A percentile compares a stretch with the other conserved stretches of the same genome.
Conservation (phyloP, 2,888 invertebrate genomes). For the Eurois occulta region DNA sequence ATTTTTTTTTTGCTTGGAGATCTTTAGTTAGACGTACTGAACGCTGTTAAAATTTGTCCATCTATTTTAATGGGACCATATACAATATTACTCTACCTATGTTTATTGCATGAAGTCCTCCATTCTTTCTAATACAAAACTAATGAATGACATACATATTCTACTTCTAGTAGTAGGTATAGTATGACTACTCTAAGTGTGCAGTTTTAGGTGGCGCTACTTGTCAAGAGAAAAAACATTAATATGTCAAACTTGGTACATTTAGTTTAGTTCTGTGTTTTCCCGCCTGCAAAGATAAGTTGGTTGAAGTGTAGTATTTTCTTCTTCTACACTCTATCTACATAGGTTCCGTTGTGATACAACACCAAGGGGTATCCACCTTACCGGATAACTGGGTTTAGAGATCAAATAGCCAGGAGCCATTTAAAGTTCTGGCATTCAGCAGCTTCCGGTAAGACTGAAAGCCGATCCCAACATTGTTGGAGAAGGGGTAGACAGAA, state of each 20-base stretch:
- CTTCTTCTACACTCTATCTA: not conserved
- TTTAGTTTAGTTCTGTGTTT: too few species aligned
- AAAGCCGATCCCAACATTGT: not conserved
- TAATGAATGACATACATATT: not conserved
- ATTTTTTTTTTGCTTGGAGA: too few species aligned
- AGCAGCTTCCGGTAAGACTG: too few species aligned
- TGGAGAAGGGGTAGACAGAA: not conserved
- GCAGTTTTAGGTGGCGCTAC: too few species aligned
- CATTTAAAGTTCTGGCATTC: too few species aligned
- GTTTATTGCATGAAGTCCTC: not conserved
- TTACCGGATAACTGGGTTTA: not conserved
- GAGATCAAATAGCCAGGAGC: not conserved
- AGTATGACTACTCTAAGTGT: too few species aligned
- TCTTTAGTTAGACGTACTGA: too few species aligned
- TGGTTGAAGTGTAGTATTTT: not conserved
- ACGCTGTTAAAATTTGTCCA: too few species aligned
- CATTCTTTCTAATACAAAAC: not conserved
- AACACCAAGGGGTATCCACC: not conserved
- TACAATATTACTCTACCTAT: not conserved
- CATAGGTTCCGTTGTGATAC: not conserved
- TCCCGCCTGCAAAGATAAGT: too few species aligned
- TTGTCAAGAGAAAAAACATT: too few species aligned
- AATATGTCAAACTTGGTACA: too few species aligned
- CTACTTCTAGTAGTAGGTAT: not conserved
- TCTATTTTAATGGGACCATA: too few species aligned